phyloP scores from a whole-genome alignment of 2,888 invertebrate species.

The Lottia gigantea region DNA sequence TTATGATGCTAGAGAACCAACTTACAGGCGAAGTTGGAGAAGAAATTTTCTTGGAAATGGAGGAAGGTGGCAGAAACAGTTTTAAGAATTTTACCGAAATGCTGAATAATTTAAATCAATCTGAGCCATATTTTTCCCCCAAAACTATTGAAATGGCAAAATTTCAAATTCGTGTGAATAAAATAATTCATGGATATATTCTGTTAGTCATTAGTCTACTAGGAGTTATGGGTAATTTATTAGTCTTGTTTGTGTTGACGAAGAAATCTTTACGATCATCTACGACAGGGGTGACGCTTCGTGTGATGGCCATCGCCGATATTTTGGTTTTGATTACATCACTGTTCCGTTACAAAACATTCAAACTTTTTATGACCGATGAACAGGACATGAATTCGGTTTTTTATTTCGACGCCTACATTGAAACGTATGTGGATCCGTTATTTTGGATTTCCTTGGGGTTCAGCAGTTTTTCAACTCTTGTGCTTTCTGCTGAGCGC shows the following conservation, averaged over 20 bases:
- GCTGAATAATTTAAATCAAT: too few relatives aligned
- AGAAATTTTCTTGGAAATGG: too few relatives aligned
- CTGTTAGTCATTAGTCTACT: constrained; percentile 36
- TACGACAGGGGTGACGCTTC: constrained; percentile 44
- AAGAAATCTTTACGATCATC: constrained; percentile 40
- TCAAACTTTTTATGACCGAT: constrained; percentile 39
- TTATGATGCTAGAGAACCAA: too few relatives aligned
- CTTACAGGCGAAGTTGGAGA: too few relatives aligned
- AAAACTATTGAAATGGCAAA: background rate
- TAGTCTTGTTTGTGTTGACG: constrained; percentile 41
- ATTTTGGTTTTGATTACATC: constrained; percentile 45
- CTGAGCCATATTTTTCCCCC: too few relatives aligned
- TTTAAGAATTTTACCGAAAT: too few relatives aligned
- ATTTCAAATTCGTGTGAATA: constrained; percentile 26
- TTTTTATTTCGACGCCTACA: constrained; percentile 38
- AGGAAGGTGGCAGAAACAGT: too few relatives aligned
- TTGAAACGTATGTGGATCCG: constrained; percentile 43
- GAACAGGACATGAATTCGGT: constrained; percentile 30
- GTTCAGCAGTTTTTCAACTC: constrained; percentile 41
- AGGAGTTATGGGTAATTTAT: constrained; percentile 44
- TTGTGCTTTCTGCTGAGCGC: constrained; percentile 41
- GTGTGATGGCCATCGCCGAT: constrained; percentile 44
- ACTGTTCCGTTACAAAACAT: constrained; percentile 44
- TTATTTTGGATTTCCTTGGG: constrained; percentile 43
- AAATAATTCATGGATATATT: constrained; percentile 38